A percentile compares a stretch with the other conserved stretches of the same genome.
Conservation (phyloP, 2,888 invertebrate species). For the Mesodorylaimus sp. region DNA sequence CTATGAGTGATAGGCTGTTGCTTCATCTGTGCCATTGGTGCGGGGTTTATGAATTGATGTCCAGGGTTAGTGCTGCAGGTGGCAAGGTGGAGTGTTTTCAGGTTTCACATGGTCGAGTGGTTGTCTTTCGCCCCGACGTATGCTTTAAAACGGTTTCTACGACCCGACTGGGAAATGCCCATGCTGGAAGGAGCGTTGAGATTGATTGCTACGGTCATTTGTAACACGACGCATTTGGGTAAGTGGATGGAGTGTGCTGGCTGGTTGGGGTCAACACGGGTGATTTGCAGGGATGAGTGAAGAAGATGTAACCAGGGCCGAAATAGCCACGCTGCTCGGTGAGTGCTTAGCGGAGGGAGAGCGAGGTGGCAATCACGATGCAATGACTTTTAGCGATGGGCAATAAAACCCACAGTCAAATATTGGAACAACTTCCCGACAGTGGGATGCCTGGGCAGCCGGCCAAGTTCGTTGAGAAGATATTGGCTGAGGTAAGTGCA, state of each 20-base stretch:
- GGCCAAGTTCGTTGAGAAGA: slow-evolving; percentile 57
- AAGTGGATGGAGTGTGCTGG: slow-evolving; percentile 18
- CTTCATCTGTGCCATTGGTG: too few species aligned
- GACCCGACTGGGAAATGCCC: slow-evolving; percentile 60
- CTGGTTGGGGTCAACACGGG: background rate
- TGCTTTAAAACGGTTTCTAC: slow-evolving; percentile 36
- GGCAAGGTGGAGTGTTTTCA: too few species aligned
- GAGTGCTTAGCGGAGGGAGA: too few species aligned
- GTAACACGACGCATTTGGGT: slow-evolving; percentile 69
- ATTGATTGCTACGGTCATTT: slow-evolving; percentile 68
- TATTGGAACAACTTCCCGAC: slow-evolving; percentile 87
- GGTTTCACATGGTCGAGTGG: slow-evolving; percentile 72
- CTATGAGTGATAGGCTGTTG: too few species aligned
- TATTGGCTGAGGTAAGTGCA: slow-evolving; percentile 52
- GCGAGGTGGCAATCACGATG: too few species aligned
- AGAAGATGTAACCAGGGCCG: slow-evolving; percentile 52
- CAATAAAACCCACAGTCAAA: slow-evolving; percentile 84
- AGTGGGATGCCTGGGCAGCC: slow-evolving; percentile 56
- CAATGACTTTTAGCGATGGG: too few species aligned
- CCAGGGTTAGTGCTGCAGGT: too few species aligned
- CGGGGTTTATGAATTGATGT: too few species aligned
- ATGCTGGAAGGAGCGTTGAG: slow-evolving; percentile 84
- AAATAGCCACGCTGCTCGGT: slow-evolving; percentile 66
- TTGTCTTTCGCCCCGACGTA: slow-evolving; percentile 35
- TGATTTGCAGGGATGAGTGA: slow-evolving; percentile 41